phyloP scores from a whole-genome alignment of 2,797 vertebrate genomes.

The Calcarius lapponicus region DNA sequence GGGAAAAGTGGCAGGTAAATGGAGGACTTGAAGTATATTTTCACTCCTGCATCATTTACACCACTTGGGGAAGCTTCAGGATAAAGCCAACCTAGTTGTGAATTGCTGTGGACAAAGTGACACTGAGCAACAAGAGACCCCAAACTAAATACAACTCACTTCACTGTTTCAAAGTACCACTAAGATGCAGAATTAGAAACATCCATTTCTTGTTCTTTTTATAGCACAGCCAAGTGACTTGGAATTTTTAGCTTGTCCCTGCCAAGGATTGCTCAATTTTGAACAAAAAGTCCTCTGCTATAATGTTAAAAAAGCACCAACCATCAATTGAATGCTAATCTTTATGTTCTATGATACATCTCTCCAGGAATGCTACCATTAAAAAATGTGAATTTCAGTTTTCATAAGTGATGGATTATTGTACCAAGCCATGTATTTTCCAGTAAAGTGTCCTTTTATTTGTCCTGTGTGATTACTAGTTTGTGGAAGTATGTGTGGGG shows the following conservation, averaged over 20 bases:
- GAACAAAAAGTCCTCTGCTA: slow-evolving; percentile 69
- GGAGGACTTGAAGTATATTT: neutral
- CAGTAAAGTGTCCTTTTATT: slow-evolving; percentile 84
- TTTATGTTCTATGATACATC: slow-evolving; percentile 75
- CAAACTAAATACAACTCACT: slow-evolving; percentile 32
- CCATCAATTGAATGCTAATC: slow-evolving; percentile 76
- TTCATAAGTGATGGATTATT: slow-evolving; percentile 83
- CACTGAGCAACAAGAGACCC: neutral
- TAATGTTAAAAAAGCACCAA: slow-evolving; percentile 69
- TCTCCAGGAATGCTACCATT: slow-evolving; percentile 76
- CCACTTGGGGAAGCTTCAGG: neutral
- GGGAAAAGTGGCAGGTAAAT: neutral
- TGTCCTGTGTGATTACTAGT: slow-evolving; percentile 81
- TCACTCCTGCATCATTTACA: neutral
- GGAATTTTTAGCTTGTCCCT: slow-evolving; percentile 72
- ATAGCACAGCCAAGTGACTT: slow-evolving; percentile 71
- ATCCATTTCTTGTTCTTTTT: slow-evolving; percentile 72
- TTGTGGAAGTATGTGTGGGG: slow-evolving; percentile 85
- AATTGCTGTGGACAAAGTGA: neutral
- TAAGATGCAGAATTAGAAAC: slow-evolving; percentile 67
- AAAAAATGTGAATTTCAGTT: slow-evolving; percentile 79
- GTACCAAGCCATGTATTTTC: slow-evolving; percentile 78
- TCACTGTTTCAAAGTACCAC: slow-evolving; percentile 45
- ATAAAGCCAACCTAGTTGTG: neutral
- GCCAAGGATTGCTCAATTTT: slow-evolving; percentile 71